Percentiles rank a stretch among this genome's conserved stretches.
phyloP scores from a whole-genome alignment of 1,140 invertebrate genomes.

The Rhagoletis pomonella region DNA sequence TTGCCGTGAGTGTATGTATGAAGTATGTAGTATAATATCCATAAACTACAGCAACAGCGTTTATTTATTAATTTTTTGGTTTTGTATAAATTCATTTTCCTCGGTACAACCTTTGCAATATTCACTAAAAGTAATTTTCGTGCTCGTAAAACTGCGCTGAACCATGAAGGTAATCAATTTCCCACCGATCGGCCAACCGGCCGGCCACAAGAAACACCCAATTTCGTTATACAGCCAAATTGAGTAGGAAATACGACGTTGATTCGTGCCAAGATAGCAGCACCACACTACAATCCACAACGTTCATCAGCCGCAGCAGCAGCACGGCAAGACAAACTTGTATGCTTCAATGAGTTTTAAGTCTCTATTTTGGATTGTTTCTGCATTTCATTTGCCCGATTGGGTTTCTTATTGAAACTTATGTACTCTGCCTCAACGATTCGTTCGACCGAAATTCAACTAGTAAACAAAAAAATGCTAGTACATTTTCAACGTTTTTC shows the following conservation, averaged over 20 bases:
- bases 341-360: constrained; percentile 38
- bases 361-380: neutral
- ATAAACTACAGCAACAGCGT: neutral
- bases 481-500: neutral
- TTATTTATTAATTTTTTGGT: neutral
- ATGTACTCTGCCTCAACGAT: neutral
- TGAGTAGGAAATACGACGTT: neutral
- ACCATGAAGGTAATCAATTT: constrained; percentile 40
- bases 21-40: no score
- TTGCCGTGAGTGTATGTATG: no score
- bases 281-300: neutral
- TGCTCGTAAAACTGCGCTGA: neutral
- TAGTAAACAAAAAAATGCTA: neutral
- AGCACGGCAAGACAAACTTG: constrained; percentile 4
- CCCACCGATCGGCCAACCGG: neutral
- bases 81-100: neutral
- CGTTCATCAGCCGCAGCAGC: neutral
- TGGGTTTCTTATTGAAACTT: neutral
- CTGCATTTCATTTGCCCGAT: neutral
- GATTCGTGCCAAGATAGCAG: constrained; percentile 25
- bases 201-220: constrained; percentile 22
- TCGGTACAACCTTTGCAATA: neutral
- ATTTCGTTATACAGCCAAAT: neutral
- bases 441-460: constrained; percentile 32
- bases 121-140: neutral